These are phyloP conservation scores for Dryoscopus gambensis DNA, from an alignment of 2,113 vertebrate species.

Conservation along the genomic window DNA sequence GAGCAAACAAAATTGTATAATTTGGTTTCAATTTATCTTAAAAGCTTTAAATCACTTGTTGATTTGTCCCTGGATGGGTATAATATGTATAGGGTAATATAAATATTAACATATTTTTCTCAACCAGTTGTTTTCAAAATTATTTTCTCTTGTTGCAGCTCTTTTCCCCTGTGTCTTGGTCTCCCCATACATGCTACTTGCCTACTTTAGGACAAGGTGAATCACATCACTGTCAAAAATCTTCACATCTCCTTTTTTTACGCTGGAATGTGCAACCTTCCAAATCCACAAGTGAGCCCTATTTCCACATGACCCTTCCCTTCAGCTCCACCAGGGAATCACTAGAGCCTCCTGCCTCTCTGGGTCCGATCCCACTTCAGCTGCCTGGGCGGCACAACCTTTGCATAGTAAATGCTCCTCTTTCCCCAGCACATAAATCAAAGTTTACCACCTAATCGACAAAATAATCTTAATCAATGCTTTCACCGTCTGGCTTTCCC, in stretches of 20 bases:
- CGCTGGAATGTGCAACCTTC: neutral
- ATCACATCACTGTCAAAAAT: neutral
- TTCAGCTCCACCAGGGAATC: neutral
- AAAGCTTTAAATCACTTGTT: neutral
- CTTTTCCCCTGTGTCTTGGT: neutral
- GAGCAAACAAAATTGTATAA: neutral
- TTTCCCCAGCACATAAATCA: slow-evolving; percentile 63
- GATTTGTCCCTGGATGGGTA: neutral
- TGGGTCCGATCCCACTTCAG: neutral
- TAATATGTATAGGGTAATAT: neutral
- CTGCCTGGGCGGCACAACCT: neutral
- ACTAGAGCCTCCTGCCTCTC: neutral
- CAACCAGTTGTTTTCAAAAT: neutral
- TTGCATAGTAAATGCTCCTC: neutral
- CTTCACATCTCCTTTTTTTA: neutral
- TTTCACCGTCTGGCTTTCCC: slow-evolving; percentile 75
- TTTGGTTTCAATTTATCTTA: neutral
- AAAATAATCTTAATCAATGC: slow-evolving; percentile 79
- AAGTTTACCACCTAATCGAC: slow-evolving; percentile 69
- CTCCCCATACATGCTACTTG: neutral
- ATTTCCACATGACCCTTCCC: neutral
- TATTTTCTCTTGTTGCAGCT: neutral
- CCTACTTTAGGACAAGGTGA: neutral
- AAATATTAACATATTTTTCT: neutral
- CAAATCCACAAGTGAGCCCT: neutral